Base-by-base conservation (phyloP, 2,888 invertebrate species). In the Arge pagana region DNA sequence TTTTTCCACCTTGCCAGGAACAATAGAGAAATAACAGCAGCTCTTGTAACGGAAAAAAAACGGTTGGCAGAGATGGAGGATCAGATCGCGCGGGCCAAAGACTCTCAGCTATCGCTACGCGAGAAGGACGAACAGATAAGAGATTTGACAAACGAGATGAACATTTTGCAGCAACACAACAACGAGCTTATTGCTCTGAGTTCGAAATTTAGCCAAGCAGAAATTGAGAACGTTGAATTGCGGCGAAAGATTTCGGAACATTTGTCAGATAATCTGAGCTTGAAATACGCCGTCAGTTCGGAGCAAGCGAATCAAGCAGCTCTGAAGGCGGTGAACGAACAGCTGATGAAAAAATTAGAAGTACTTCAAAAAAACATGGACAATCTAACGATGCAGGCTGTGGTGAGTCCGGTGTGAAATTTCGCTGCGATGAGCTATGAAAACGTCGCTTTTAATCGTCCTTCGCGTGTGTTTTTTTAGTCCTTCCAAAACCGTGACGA, bases 111-210 rank as follows among this genome's bases (percentile, higher is more conserved):
- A 3, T 52, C 59, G 4, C 37, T 68, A 4, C 61, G 66, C 11
- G 72, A 70, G 13, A 73, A 70, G 37, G 70, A 76, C 10, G 69
- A 74, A 18, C 67, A 62, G 41, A 71, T 76, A 55, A 54, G 56
- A 6, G 71, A 72, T 43, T 43, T 76, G 24, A 53, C 52, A 26
- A 68, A 56, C 19, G 75, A 76, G 52, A 60, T 72, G 23, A 64
- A 68, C 31, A 67, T 70, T 23, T 39, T 76, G 11, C 70, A 75
- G 21, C 67, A 76, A 30, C 74, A 74, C 48, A 76, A 76, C 30
- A 59, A 53, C 13, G 73, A 76, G 39, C 56, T 75, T 4, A 61
- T 72, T 1, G 54, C 57, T 1, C 53, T 72, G 0, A 74, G 69
- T 33, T 63, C 70, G 0, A 72, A 70, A 39, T 69, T 63, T 31